Evolutionary conservation across 2,113 vertebrate species (phyloP).

Genomic region (Anhinga anhinga): DNA sequence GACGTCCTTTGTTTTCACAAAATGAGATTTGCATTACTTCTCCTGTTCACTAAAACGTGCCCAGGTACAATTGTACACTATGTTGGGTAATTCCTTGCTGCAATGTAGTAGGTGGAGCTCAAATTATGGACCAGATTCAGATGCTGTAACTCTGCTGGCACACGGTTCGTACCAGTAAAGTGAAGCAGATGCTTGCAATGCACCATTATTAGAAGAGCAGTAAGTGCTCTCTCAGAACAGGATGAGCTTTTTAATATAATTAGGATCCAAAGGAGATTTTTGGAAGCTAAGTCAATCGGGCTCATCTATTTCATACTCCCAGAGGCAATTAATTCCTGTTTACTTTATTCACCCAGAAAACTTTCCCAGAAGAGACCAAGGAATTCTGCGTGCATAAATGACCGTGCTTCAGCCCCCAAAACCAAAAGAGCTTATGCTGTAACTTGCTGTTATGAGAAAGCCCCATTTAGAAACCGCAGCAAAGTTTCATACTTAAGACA

Average conservation of each 20-base stretch:
- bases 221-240: background rate
- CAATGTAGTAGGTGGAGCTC: conserved; percentile 41
- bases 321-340: background rate
- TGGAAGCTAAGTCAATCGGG: background rate
- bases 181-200: background rate
- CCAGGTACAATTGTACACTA: background rate
- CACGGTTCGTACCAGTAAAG: background rate
- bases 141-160: background rate
- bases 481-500: accelerated
- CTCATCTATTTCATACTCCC: background rate
- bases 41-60: background rate
- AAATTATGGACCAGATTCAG: background rate
- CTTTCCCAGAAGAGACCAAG: background rate
- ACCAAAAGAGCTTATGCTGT: background rate
- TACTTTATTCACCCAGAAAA: background rate
- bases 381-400: background rate
- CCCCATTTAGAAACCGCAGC: background rate
- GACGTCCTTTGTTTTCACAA: background rate
- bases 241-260: background rate
- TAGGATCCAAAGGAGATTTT: background rate
- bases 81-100: conserved; percentile 16
- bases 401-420: background rate
- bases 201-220: background rate
- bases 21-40: background rate
- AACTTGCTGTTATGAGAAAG: background rate